Evolutionary conservation across 2,888 invertebrate species (phyloP).

Genomic region (Dendrolimus houi): DNA sequence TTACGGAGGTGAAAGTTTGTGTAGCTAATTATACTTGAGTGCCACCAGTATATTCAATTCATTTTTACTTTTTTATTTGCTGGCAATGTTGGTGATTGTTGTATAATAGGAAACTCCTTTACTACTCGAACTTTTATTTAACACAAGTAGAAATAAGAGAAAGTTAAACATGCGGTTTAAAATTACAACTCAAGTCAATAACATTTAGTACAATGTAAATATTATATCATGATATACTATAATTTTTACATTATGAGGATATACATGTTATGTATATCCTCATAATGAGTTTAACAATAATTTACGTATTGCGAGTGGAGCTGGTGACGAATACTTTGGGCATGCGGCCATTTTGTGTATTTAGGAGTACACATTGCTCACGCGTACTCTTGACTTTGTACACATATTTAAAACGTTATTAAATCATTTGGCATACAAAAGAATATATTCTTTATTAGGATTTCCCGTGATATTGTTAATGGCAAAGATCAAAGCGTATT

Average conservation of each 20-base stretch:
- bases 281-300: not conserved
- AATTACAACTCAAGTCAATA: not conserved
- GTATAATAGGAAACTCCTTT: not conserved
- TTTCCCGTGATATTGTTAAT: too few relatives aligned
- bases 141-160: not conserved
- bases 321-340: conserved; percentile 23
- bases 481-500: too few relatives aligned
- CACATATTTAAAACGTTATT: conserved; percentile 25
- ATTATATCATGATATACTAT: too few relatives aligned
- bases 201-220: not conserved
- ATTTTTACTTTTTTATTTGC: too few relatives aligned
- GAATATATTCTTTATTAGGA: not conserved
- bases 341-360: conserved; percentile 18
- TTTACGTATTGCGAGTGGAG: not conserved
- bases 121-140: not conserved
- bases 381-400: conserved; percentile 63
- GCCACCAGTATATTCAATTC: too few relatives aligned
- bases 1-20: too few relatives aligned
- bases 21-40: too few relatives aligned
- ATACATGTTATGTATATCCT: not conserved
- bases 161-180: not conserved
- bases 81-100: too few relatives aligned
- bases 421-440: conserved; percentile 1
- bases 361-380: conserved; percentile 16
- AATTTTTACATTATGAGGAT: too few relatives aligned